Evolutionary conservation across 2,113 vertebrate genomes (phyloP), one percentile per base, ranked within the genome.

Genomic region (Macaca nemestrina): DNA sequence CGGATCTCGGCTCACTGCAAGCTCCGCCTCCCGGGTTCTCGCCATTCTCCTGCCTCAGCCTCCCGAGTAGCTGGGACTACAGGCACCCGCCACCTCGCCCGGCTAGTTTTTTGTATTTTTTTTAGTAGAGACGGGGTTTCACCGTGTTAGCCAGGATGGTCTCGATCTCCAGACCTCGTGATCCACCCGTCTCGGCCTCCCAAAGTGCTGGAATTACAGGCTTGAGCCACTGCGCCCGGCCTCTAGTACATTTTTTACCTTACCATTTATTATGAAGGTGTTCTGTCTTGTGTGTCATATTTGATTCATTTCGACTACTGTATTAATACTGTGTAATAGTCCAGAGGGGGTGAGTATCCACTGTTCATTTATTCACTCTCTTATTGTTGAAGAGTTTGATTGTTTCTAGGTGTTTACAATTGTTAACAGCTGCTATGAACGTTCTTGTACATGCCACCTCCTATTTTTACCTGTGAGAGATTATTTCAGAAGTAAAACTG

Each of bases 401-500:
- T 75, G 40, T 90, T 90, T 75, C 27, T 75, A 85, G 59, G 12
- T 88, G 3, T 76, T 73, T 81, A 48, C 3, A 61, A 3, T 57
- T 89, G 40, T 61, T 50, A 92, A 80, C 3, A 72, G 43, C 50
- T 64, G 4, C 86, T 87, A 38, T 67, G 59, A 87, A 72, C 22
- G 40, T 61, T 86, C 20, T 38, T 86, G 5, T 82, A 43, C n/a
- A 52, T 78, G 43, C 3, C 30, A 35, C 32, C 22, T 57, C 12
- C 32, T 92, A 6, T 76, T 82, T 91, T 93, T 87, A 86, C 75
- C 6, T 70, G 2, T 61, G 38, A 78, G 76, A 83, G 43, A 32
- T 81, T 88, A 20, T 93, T 64, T 95, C 68, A 95, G 78, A 25
- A 78, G 64, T 86, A 73, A 78, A 72, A 57, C 64, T 87, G 25